Conservation (phyloP, 2,113 vertebrate species). For the Sciurus niger region DNA sequence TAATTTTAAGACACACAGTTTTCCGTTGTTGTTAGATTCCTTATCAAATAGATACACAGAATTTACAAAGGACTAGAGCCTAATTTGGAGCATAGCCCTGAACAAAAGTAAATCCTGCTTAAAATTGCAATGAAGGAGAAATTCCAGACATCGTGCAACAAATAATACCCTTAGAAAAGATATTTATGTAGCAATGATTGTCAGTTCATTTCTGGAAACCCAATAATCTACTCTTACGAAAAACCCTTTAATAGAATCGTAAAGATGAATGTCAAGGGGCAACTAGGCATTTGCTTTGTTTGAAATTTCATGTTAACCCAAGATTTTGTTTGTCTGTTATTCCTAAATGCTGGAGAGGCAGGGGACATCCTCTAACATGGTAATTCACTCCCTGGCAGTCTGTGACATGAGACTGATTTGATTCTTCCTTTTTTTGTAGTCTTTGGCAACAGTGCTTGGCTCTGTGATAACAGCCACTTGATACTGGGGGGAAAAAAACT, state of each 20-base stretch:
- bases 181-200: not conserved
- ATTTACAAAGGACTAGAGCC: not conserved
- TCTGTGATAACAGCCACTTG: constrained; percentile 53
- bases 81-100: not conserved
- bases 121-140: constrained; percentile 33
- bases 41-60: not conserved
- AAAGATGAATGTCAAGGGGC: constrained; percentile 40
- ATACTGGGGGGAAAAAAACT: not conserved
- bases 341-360: constrained; percentile 19
- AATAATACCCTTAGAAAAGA: constrained; percentile 50
- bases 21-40: not conserved
- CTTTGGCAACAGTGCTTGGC: constrained; percentile 56
- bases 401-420: constrained; percentile 3
- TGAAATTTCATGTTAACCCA: constrained; percentile 59
- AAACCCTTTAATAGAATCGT: constrained; percentile 40
- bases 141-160: constrained; percentile 28
- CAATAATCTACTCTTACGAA: constrained; percentile 47
- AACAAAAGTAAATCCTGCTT: constrained; percentile 50
- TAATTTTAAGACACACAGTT: not conserved
- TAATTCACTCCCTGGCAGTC: constrained; percentile 48
- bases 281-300: constrained; percentile 24
- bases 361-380: not conserved
- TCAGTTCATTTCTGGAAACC: constrained; percentile 64
- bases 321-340: constrained; percentile 52
- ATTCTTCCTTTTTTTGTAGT: not conserved